phyloP scores from a whole-genome alignment of 23 tunicate genomes.

The Oikopleura dioica region DNA sequence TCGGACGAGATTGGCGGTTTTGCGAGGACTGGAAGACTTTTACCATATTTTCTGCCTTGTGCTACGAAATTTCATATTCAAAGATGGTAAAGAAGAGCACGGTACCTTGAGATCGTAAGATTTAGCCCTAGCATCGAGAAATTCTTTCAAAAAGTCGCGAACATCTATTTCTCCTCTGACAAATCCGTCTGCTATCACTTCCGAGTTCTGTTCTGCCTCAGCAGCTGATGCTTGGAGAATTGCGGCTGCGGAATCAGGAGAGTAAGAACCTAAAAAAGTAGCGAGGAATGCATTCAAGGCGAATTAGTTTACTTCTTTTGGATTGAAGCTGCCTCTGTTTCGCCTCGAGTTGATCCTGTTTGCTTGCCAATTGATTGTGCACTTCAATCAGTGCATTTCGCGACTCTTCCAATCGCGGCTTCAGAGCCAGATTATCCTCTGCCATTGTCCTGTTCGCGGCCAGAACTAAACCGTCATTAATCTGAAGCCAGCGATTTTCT shows the following conservation, averaged over 20 bases:
- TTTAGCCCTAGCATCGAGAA: neutral
- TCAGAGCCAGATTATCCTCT: neutral
- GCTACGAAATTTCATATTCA: too few relatives aligned
- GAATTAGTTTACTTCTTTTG: too few relatives aligned
- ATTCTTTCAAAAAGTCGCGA: neutral
- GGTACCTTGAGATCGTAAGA: neutral
- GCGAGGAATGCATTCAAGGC: too few relatives aligned
- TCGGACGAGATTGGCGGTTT: too few relatives aligned
- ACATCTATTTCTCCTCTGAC: neutral
- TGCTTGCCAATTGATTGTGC: neutral
- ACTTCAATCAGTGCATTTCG: too few relatives aligned
- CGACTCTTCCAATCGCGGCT: neutral
- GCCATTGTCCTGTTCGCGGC: neutral
- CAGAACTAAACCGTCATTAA: neutral
- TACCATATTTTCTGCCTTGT: too few relatives aligned
- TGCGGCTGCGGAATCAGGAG: neutral
- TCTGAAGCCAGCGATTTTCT: neutral
- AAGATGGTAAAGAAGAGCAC: too few relatives aligned
- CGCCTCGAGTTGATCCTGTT: neutral
- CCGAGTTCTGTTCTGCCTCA: neutral
- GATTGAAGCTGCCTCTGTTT: neutral
- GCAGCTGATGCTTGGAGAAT: neutral
- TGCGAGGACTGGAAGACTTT: too few relatives aligned
- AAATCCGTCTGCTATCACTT: neutral
- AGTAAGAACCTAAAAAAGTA: neutral